Evolutionary conservation across 1,140 invertebrate genomes (phyloP).

Genomic region (Acromyrmex echinatior): DNA sequence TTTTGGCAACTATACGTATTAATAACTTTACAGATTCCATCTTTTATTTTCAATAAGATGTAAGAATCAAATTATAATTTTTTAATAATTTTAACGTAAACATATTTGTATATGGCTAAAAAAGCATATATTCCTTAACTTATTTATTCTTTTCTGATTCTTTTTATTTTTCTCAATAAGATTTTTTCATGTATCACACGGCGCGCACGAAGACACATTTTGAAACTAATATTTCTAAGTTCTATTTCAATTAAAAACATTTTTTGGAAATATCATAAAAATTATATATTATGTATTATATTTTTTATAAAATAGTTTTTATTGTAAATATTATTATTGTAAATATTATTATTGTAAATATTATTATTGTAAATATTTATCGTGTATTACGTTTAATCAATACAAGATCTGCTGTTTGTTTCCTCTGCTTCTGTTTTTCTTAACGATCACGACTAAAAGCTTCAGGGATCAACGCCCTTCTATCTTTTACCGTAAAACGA

Average conservation of each 20-base stretch:
- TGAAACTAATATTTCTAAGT: conserved; percentile 25
- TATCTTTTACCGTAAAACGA: neutral
- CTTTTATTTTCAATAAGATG: neutral
- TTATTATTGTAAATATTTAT: conserved; percentile 26
- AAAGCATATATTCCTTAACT: neutral
- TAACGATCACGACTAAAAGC: conserved; percentile 40
- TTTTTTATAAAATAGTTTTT: neutral
- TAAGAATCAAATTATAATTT: neutral
- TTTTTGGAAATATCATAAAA: neutral
- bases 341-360: neutral
- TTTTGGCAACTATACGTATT: neutral
- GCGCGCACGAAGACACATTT: neutral
- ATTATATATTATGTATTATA: neutral
- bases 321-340: conserved; percentile 14
- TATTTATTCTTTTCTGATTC: conserved; percentile 33
- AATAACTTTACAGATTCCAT: neutral
- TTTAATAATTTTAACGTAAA: neutral
- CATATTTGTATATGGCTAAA: neutral
- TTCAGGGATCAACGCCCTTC: conserved; percentile 35
- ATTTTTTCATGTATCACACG: conserved; percentile 24
- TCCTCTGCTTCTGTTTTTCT: conserved; percentile 22
- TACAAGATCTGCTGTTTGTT: conserved; percentile 26
- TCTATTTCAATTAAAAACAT: conserved; percentile 1
- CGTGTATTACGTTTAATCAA: conserved; percentile 23
- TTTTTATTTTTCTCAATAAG: neutral